Percentiles rank a stretch among this genome's conserved stretches.
These are phyloP conservation scores for mouse (Mus musculus) DNA, from an alignment of 2,113 vertebrate species.

Conservation along the genomic window DNA sequence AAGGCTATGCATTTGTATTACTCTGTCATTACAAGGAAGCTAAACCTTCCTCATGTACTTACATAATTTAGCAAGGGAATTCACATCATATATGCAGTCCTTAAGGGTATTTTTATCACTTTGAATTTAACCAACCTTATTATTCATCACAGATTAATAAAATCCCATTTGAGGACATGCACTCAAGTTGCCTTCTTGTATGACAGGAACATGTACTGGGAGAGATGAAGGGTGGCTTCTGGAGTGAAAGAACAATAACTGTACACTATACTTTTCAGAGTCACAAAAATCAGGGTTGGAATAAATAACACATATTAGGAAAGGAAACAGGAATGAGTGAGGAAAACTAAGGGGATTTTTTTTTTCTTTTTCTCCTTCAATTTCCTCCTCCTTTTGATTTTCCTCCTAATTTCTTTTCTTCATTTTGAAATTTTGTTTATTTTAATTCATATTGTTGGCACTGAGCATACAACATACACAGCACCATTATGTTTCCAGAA, in stretches of 20 bases:
- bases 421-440: not conserved
- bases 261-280: not conserved
- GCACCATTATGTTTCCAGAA: not conserved
- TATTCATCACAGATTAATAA: conserved; percentile 52
- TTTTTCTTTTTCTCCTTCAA: not conserved
- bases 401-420: not conserved
- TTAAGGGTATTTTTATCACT: conserved; percentile 46
- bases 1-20: conserved; percentile 26
- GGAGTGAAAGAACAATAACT: not conserved
- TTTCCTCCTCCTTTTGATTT: conserved; percentile 4
- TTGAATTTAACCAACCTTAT: conserved; percentile 61
- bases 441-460: not conserved
- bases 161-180: not conserved
- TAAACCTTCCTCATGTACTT: conserved; percentile 24
- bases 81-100: conserved; percentile 40
- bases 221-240: not conserved
- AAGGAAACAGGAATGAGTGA: not conserved
- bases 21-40: conserved; percentile 21
- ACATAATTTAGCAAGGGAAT: conserved; percentile 45
- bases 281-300: not conserved
- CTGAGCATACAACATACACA: not conserved
- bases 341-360: not conserved
- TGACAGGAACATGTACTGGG: not conserved
- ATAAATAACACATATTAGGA: not conserved
- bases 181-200: not conserved